phyloP scores from a whole-genome alignment of 2,113 vertebrate species.

The Heloderma charlesbogerti region DNA sequence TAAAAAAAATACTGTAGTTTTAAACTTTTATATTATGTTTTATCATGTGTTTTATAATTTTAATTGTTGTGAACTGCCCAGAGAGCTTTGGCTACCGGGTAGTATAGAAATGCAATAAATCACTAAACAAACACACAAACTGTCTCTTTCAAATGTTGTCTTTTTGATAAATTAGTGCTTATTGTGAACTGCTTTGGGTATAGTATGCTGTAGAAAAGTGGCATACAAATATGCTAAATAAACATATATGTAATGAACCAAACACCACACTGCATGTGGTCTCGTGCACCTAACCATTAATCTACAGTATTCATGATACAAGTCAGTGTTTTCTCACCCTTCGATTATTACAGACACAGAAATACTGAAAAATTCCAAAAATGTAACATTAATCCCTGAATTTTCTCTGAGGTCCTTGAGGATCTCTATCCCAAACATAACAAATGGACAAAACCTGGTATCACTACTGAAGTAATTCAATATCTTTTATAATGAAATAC shows the following conservation, averaged over 20 bases:
- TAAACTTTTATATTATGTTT: too few relatives aligned
- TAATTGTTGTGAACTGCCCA: too few relatives aligned
- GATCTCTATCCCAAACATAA: background rate
- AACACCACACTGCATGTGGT: background rate
- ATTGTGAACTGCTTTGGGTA: too few relatives aligned
- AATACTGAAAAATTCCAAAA: background rate
- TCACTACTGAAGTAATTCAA: conserved; percentile 23
- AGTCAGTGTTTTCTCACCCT: background rate
- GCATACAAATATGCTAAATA: too few relatives aligned
- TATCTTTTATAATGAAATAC: background rate
- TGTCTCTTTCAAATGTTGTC: too few relatives aligned
- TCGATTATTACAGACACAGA: background rate
- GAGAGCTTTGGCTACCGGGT: too few relatives aligned
- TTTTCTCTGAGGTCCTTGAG: background rate
- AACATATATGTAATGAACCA: background rate
- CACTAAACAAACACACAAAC: too few relatives aligned
- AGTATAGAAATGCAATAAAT: too few relatives aligned
- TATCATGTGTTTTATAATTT: too few relatives aligned
- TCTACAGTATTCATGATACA: background rate
- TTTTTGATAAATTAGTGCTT: too few relatives aligned
- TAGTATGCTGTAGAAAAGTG: too few relatives aligned
- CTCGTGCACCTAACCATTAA: background rate
- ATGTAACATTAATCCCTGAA: background rate
- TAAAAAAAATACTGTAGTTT: too few relatives aligned
- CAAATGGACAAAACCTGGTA: conserved; percentile 19